Evolutionary conservation across 2,113 vertebrate species (phyloP), one percentile per base, ranked within the genome.

Genomic region (Ochotona curzoniae): DNA sequence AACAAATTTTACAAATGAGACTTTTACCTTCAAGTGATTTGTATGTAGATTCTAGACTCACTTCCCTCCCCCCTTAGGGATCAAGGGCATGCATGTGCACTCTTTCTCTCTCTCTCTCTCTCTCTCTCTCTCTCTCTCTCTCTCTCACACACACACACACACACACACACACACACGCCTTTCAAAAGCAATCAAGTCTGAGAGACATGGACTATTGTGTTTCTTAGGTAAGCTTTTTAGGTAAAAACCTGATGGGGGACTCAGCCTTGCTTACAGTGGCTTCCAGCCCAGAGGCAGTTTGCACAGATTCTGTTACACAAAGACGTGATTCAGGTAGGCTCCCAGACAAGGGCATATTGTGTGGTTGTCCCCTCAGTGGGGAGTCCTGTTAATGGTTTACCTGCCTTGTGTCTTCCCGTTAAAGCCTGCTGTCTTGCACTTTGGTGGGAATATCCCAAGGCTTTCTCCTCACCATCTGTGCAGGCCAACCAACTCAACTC

Each of bases 241-340:
- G 97, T 97, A 97, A 97, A 97, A 93, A 78, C 80, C 95, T 47
- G 87, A 95, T 90, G 96, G 94, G 95, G 94, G 90, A 96, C 57
- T 12, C 93, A 93, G 94, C 66, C 38, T 93, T 97, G 95, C 95
- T 97, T 97, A 93, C 95, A 94, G 74, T 98, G 97, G 97, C 97
- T 97, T 93, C 86, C 69, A 94, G 97, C 98, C 97, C 97, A 97
- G 98, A 97, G 95, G 95, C 96, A 85, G 87, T 97, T 97, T 87
- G 89, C 90, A 95, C 57, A 96, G 98, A 97, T 97, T 97, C 91
- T 30, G 0, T 96, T 97, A 90, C 94, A 98, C 97, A 98, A 98
- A 98, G 98, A 94, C 96, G 96, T 93, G 94, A 97, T 97, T 98
- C 97, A 97, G 93, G 96, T 78, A 83, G 94, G 94, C 75, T 97